Evolutionary conservation across 2,113 vertebrate species (phyloP), one percentile per base, ranked within the genome.

Genomic region (Tragelaphus buxtoni): DNA sequence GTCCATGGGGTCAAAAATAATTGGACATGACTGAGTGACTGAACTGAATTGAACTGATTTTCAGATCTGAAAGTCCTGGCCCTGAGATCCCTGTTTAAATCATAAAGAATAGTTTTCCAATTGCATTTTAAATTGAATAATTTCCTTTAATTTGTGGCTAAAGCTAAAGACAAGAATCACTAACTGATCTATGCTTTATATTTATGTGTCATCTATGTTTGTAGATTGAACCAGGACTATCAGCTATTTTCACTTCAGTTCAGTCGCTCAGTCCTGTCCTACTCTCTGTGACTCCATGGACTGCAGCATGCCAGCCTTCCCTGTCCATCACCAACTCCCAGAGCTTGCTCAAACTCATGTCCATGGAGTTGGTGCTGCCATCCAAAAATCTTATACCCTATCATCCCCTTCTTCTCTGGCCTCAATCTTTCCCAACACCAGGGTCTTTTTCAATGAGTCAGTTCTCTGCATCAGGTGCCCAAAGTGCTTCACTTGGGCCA

Each of bases 171-270:
- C 13, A 35, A 39, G 51, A 89, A 76, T 95, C 65, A 74, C 58
- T 97, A 96, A 90, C 81, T 90, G 49, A 96, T 35, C 58, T 82
- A 51, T 89, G 82, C 53, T 93, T 95, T 93, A 28, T 96, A 87
- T 93, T 93, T 96, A 90, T 85, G 80, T 95, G 69, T 72, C 26
- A 0, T 95, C 91, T 84, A 18, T 92, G 86, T 90, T 95, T 93
- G 81, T 42, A 93, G 94, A 90, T 63, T 88, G 80, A 91, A 81
- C 83, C 90, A 80, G 30, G 74, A 93, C 56, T 95, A 90, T 94
- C 65, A 97, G 95, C 61, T 92, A 94, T 97, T 96, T 97, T 96
- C 92, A 97, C 65, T 69, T 69, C 65, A 69, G 18, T 39, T 39
- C 9, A 69, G 18, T 39, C 0, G 0, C 65, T 39, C 18, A 69